Evolutionary conservation across 1,140 invertebrate species (phyloP), one percentile per base, ranked within the genome.

Genomic region (Ceratitis capitata): DNA sequence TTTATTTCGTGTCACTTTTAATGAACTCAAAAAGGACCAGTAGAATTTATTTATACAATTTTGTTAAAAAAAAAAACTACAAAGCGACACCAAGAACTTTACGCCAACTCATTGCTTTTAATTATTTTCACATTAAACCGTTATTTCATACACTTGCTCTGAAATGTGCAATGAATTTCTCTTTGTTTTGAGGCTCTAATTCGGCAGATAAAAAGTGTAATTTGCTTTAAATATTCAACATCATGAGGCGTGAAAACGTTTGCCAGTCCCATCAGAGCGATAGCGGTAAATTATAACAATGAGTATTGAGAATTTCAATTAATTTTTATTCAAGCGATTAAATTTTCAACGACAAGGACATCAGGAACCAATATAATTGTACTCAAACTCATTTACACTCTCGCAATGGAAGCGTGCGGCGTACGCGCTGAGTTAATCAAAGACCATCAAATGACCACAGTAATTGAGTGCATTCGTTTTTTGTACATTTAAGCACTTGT

Each of bases 311-410:
- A 78, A 42, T 78, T 78, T 26, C 69, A 78, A 78, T 78, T 78
- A 78, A 78, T 78, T 78, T 45, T 78, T 78, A 45, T 78, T 16
- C n/a, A n/a, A 16, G 26, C 69, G 7, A 78, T 78, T 26, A 45
- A 78, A 78, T 45, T 78, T 78, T 12, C 69, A 78, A 26, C 69
- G 32, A 12, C 29, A 64, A 12, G 29, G 9, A 64, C 29, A 69
- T 3, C 35, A 39, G 5, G 4, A 19, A 26, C 69, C 39, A 78
- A 69, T 23, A 23, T 19, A 78, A 78, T 78, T 78, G 10, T 39
- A 42, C 39, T 78, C 45, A 45, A 26, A 23, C 39, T 10, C 39
- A 47, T 32, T 19, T 4, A 35, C 26, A 35, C 16, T 53, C 14
- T 53, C 4, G 7, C 16, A 35, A 7, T 56, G 6, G 6, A n/a